Percentiles rank a stretch among this genome's conserved stretches.
phyloP scores from a whole-genome alignment of 2,797 vertebrate species.

The Zenarchopterus dispar region DNA sequence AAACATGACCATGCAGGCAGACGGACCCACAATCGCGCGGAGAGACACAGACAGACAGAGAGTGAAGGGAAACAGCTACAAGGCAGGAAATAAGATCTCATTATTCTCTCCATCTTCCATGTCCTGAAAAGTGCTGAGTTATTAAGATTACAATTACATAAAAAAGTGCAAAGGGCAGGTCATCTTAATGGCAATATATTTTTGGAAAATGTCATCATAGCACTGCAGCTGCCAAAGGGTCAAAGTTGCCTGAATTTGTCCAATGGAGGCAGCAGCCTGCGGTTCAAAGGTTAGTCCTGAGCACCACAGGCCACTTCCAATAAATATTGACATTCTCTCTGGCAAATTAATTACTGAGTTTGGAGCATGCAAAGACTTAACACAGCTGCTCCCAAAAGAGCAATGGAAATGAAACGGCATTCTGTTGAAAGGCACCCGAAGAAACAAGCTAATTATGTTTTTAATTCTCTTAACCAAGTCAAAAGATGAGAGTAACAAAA shows the following conservation, averaged over 20 bases:
- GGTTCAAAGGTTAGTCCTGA: conserved; percentile 54
- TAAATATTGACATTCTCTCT: conserved; percentile 63
- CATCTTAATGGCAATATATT: conserved; percentile 15
- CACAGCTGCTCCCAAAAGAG: conserved; percentile 48
- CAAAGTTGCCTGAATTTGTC: conserved; percentile 11
- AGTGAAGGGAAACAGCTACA: conserved; percentile 13
- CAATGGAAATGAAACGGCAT: conserved; percentile 35
- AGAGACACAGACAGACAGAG: not conserved
- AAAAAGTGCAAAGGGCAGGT: conserved; percentile 4
- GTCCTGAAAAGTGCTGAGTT: conserved; percentile 11
- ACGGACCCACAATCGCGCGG: not conserved
- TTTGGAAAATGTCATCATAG: conserved; percentile 11
- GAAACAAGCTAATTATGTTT: conserved; percentile 1
- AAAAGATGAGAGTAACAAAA: not conserved
- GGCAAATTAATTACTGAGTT: conserved; percentile 57
- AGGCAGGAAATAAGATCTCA: conserved; percentile 11
- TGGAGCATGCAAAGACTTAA: conserved; percentile 21
- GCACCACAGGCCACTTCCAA: conserved; percentile 37
- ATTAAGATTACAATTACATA: not conserved
- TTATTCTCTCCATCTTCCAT: not conserved
- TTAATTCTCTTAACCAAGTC: not conserved
- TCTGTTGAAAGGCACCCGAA: not conserved
- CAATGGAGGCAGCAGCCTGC: conserved; percentile 1
- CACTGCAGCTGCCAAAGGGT: conserved; percentile 14
- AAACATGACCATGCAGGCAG: conserved; percentile 43